Percentiles rank a stretch among this genome's conserved stretches.
Conservation (phyloP, 2,888 invertebrate species). For the Biston betularia region DNA sequence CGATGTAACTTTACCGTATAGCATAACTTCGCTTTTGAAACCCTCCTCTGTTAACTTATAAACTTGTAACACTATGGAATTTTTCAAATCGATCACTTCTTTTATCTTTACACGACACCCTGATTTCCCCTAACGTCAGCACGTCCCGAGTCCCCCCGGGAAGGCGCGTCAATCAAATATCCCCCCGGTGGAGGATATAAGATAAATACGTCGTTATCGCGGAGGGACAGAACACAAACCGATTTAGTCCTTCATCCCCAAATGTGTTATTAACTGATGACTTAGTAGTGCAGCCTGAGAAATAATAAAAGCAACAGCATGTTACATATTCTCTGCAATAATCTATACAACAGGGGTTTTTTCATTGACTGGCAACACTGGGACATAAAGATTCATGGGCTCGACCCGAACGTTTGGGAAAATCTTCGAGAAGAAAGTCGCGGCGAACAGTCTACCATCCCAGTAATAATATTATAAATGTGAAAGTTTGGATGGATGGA, state of each 20-base stretch:
- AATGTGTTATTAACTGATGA: slow-evolving; percentile 15
- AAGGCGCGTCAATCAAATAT: slow-evolving; percentile 79
- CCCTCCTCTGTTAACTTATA: background rate
- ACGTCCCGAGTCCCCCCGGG: slow-evolving; percentile 61
- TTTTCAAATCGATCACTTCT: slow-evolving; percentile 25
- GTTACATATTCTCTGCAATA: too few species aligned
- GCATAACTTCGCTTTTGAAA: background rate
- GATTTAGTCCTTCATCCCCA: slow-evolving; percentile 15
- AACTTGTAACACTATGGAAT: slow-evolving; percentile 30
- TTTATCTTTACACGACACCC: slow-evolving; percentile 7
- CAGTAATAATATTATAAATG: too few species aligned
- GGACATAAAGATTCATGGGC: too few species aligned
- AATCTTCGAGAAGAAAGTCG: too few species aligned
- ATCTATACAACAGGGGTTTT: too few species aligned
- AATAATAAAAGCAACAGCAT: too few species aligned
- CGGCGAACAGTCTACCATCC: too few species aligned
- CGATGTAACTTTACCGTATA: too few species aligned
- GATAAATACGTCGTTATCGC: slow-evolving; percentile 24
- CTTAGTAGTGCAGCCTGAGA: background rate
- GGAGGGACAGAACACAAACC: slow-evolving; percentile 14
- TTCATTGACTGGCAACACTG: too few species aligned
- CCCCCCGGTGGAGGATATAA: slow-evolving; percentile 51
- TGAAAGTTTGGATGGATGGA: too few species aligned
- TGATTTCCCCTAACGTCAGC: slow-evolving; percentile 41
- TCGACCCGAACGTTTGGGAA: too few species aligned